Evolutionary conservation across 2,888 invertebrate genomes (phyloP).

Genomic region (Micropterix aruncella): DNA sequence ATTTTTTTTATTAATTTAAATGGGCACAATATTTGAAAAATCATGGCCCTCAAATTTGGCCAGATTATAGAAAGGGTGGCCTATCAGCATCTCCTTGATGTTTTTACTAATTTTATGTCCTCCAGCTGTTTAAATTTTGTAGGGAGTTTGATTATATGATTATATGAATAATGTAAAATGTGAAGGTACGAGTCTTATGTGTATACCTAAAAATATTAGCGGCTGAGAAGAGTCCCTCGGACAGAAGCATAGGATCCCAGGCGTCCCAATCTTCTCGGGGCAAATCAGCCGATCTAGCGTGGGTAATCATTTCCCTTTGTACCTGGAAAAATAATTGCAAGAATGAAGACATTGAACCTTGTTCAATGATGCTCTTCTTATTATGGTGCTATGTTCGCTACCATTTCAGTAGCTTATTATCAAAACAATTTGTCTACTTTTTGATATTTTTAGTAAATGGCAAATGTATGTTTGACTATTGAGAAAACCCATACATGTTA

Average conservation of each 20-base stretch:
- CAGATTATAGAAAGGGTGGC: no score
- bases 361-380: no score
- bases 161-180: no score
- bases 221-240: conserved; percentile 93
- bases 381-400: conserved; percentile 2
- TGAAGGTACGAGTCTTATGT: no score
- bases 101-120: no score
- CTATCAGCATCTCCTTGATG: no score
- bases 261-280: conserved; percentile 91
- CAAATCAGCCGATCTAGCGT: conserved; percentile 43
- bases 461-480: no score
- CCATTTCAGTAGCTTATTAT: not conserved
- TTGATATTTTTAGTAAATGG: not conserved
- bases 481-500: no score
- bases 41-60: no score
- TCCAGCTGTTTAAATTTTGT: no score
- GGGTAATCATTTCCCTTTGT: conserved; percentile 52
- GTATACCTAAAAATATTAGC: conserved; percentile 89
- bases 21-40: no score
- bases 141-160: not conserved
- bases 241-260: conserved; percentile 94
- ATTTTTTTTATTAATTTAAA: no score
- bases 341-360: not conserved
- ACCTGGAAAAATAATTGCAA: conserved; percentile 33
- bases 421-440: conserved; percentile 1